Base-by-base conservation (phyloP, 1,140 invertebrate species). In the Drosophila rufa region DNA sequence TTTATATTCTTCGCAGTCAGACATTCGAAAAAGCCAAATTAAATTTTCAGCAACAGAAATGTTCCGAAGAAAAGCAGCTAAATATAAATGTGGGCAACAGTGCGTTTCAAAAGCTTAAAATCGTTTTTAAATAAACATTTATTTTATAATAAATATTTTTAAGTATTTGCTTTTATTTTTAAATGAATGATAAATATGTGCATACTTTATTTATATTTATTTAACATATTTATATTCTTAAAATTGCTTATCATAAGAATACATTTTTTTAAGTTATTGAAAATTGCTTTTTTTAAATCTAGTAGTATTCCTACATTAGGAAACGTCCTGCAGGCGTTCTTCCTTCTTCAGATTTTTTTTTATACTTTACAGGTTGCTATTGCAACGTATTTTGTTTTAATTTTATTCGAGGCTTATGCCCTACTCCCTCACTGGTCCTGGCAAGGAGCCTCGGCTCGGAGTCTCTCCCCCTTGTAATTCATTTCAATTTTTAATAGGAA, bases 401-500 rank as follows among this genome's bases (percentile, higher is more conserved):
- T 83, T 61, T 83, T 75, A 58, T 71, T 71, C 17, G 25, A 67
- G 33, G 46, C 36, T 33, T 27, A 33, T 61, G 22, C 38, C 40
- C 19, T 9, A 22, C 36, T 33, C 22, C 50, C 14, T 19, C 15
- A 36, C 78, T 22, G 30, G 27, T 68, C 51, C 46, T 36, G 40
- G n/a, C 27, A 30, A 15, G 27, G 12, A 42, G 40, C 36, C 17
- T 25, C 30, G 27, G 27, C 36, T 51, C 33, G 2, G 2, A 36
- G 19, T 45, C 6, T 14, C 22, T 67, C 25, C 30, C 19, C 17
- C 33, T 27, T 40, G 46, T 56, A 61, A 66, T 77, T 80, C 59
- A 80, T 80, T 70, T 81, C 51, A 70, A 79, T 73, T 76, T 79
- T 86, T 82, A 87, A 87, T 81, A 50, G 76, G 62, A 80, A 64